Percentiles rank a stretch among this genome's conserved stretches.
Evolutionary conservation across 2,888 invertebrate genomes (phyloP).

Genomic region (Hedya salicella): DNA sequence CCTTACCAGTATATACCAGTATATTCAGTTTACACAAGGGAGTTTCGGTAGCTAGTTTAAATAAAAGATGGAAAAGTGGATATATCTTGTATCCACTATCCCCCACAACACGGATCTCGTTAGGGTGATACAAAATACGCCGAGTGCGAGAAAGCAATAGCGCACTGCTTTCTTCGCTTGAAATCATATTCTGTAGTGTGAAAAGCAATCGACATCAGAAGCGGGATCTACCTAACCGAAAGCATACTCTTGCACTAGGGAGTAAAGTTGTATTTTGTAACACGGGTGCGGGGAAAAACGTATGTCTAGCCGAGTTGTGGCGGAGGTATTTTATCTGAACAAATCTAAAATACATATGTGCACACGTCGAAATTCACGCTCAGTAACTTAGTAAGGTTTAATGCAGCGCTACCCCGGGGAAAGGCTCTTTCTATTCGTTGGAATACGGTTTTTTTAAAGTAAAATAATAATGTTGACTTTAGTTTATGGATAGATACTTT

Average conservation of each 20-base stretch:
- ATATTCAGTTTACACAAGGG: slow-evolving; percentile 6
- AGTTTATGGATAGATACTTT: background rate
- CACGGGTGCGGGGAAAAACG: slow-evolving; percentile 55
- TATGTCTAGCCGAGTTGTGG: slow-evolving; percentile 59
- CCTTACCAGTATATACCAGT: background rate
- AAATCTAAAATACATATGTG: slow-evolving; percentile 48
- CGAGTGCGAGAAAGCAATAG: slow-evolving; percentile 57
- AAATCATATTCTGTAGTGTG: slow-evolving; percentile 70
- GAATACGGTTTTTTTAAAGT: background rate
- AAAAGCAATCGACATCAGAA: slow-evolving; percentile 64
- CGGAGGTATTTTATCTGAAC: slow-evolving; percentile 54
- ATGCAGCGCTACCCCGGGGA: slow-evolving; percentile 30
- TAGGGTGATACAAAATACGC: slow-evolving; percentile 41
- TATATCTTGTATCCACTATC: slow-evolving; percentile 1
- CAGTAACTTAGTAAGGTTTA: slow-evolving; percentile 35
- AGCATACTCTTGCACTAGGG: slow-evolving; percentile 45
- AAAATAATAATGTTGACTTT: slow-evolving; percentile 2
- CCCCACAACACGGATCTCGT: slow-evolving; percentile 34
- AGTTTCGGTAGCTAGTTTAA: background rate
- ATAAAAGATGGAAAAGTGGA: slow-evolving; percentile 10
- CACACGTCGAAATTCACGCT: slow-evolving; percentile 35
- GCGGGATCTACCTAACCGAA: slow-evolving; percentile 40
- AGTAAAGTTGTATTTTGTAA: slow-evolving; percentile 51
- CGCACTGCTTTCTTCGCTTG: slow-evolving; percentile 67
- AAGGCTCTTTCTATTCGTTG: slow-evolving; percentile 9